Percentiles rank a stretch among this genome's conserved stretches.
These are phyloP conservation scores for Coboldia fuscipes DNA, from an alignment of 1,140 invertebrate genomes.

Conservation along the genomic window DNA sequence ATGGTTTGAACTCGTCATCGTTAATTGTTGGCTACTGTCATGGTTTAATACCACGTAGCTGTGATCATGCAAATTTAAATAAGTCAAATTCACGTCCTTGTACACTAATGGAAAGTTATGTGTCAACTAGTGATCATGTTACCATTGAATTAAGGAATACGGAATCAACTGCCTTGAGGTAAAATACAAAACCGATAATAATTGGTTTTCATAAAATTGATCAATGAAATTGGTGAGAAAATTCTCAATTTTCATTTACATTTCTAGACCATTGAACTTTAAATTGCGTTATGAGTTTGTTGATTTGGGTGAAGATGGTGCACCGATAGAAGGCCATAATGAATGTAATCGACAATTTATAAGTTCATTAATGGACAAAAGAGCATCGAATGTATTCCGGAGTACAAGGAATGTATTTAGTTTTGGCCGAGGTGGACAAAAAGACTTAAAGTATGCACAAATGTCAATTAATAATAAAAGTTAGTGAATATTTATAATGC, in stretches of 20 bases:
- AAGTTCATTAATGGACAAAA: conserved; percentile 31
- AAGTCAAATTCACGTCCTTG: conserved; percentile 37
- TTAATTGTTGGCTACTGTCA: conserved; percentile 55
- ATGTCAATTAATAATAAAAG: neutral
- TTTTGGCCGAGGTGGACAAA: conserved; percentile 60
- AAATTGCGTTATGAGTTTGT: conserved; percentile 78
- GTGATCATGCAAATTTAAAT: conserved; percentile 36
- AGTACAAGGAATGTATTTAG: conserved; percentile 62
- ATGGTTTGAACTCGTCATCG: conserved; percentile 36
- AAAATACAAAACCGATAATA: conserved; percentile 2
- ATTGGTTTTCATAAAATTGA: neutral
- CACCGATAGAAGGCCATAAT: conserved; percentile 33
- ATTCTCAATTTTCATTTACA: conserved; percentile 4
- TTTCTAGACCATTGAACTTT: conserved; percentile 56
- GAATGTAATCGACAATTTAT: conserved; percentile 30
- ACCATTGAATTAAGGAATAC: conserved; percentile 57
- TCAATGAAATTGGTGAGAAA: neutral
- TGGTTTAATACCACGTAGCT: conserved; percentile 50
- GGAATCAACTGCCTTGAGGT: conserved; percentile 65
- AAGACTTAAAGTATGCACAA: conserved; percentile 44
- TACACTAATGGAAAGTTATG: conserved; percentile 57
- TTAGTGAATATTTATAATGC: neutral
- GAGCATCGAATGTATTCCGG: conserved; percentile 34
- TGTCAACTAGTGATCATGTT: conserved; percentile 55
- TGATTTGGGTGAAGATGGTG: conserved; percentile 63